Percentiles rank a stretch among this genome's conserved stretches.
These are phyloP conservation scores for Amphiprion percula DNA, from an alignment of 2,113 vertebrate species.

Conservation along the genomic window DNA sequence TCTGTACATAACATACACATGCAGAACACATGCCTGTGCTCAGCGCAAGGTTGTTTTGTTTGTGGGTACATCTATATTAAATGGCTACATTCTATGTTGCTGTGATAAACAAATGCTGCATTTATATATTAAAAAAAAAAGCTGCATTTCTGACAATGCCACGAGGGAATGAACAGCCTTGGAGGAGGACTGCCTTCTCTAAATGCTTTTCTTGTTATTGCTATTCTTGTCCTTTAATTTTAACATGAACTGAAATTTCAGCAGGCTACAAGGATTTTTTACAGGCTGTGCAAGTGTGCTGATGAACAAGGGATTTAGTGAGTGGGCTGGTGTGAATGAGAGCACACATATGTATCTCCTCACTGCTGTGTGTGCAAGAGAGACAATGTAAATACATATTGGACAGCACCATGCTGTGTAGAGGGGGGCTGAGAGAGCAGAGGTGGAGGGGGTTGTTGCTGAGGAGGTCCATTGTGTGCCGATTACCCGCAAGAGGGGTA, in stretches of 20 bases:
- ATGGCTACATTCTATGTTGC: too few relatives aligned
- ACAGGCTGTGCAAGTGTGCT: background rate
- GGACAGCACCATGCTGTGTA: conserved; percentile 37
- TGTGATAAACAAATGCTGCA: too few relatives aligned
- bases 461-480: conserved; percentile 70
- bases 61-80: too few relatives aligned
- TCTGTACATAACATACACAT: too few relatives aligned
- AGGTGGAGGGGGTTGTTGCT: conserved; percentile 31
- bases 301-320: background rate
- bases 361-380: conserved; percentile 25
- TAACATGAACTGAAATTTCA: background rate
- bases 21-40: too few relatives aligned
- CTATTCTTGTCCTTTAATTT: too few relatives aligned
- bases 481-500: conserved; percentile 62
- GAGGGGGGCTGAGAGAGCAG: conserved; percentile 4
- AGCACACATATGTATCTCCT: conserved; percentile 1
- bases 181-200: too few relatives aligned
- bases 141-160: too few relatives aligned
- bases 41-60: too few relatives aligned
- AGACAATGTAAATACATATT: conserved; percentile 47
- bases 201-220: too few relatives aligned
- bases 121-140: too few relatives aligned
- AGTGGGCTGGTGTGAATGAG: background rate
- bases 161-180: too few relatives aligned
- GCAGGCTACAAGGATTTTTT: background rate